These are phyloP conservation scores for Gryllus longicercus DNA, from an alignment of 2,888 invertebrate genomes.

Conservation along the genomic window DNA sequence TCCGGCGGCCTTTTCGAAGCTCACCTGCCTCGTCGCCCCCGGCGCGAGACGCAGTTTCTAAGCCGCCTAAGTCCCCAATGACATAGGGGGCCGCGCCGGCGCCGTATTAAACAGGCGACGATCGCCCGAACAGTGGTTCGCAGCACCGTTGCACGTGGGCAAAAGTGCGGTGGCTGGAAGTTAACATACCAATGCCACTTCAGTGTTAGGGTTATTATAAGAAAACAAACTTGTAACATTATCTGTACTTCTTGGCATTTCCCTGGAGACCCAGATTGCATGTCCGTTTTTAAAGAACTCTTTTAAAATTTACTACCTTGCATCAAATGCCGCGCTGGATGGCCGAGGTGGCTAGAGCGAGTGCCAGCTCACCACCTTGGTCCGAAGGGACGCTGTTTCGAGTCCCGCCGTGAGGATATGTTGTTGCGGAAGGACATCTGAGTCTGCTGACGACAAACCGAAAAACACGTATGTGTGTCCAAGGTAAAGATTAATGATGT, in stretches of 20 bases:
- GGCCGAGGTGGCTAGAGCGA: not conserved
- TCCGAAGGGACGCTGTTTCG: not conserved
- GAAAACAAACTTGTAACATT: not conserved
- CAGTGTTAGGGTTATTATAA: not conserved
- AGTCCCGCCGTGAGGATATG: no score
- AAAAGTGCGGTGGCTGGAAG: no score
- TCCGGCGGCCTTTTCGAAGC: not conserved
- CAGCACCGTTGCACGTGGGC: not conserved
- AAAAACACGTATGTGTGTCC: no score
- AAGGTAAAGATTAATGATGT: no score
- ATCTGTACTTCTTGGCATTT: not conserved
- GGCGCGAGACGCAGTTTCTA: not conserved
- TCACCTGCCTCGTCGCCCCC: not conserved
- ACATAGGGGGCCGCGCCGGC: not conserved
- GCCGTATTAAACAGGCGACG: constrained; percentile 1
- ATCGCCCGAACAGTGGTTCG: not conserved
- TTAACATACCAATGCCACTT: not conserved
- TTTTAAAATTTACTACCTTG: no score
- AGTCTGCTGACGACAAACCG: no score
- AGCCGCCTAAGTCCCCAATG: not conserved
- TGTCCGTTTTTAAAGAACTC: no score
- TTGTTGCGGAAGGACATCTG: no score
- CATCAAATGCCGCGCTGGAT: not conserved
- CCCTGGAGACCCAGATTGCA: no score
- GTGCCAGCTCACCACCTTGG: not conserved